Conservation (phyloP, 2,888 invertebrate genomes). For the Odontocolon sp. region DNA sequence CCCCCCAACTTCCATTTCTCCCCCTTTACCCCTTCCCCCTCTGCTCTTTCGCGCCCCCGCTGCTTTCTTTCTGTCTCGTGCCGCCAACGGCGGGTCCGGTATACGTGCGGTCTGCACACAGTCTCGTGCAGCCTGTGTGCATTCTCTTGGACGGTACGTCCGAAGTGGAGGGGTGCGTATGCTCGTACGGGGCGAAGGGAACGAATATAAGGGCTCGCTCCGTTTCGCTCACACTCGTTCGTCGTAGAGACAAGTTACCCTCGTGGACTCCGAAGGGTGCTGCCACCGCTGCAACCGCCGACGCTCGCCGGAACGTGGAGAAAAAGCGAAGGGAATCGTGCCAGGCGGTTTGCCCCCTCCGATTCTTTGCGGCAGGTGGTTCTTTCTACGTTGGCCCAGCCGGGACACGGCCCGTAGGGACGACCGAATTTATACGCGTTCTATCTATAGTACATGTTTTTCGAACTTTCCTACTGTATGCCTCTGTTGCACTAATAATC, state of each 20-base stretch:
- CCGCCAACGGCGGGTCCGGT: slow-evolving; percentile 37
- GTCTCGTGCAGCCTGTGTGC: slow-evolving; percentile 28
- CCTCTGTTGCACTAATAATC: neutral
- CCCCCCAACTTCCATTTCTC: neutral
- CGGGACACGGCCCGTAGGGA: slow-evolving; percentile 72
- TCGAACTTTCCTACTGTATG: neutral
- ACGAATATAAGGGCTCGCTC: slow-evolving; percentile 26
- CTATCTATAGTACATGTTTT: neutral
- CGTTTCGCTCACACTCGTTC: too few relatives aligned
- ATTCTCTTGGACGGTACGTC: slow-evolving; percentile 36
- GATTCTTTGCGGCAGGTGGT: slow-evolving; percentile 78
- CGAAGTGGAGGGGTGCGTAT: neutral
- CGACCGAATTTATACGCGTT: slow-evolving; percentile 63
- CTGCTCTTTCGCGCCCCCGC: slow-evolving; percentile 47
- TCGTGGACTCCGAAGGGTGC: slow-evolving; percentile 46
- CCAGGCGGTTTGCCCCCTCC: slow-evolving; percentile 70
- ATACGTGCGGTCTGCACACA: slow-evolving; percentile 10
- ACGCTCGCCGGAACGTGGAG: slow-evolving; percentile 34
- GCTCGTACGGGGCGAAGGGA: neutral
- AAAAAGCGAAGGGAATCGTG: slow-evolving; percentile 22
- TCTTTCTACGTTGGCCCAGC: slow-evolving; percentile 74
- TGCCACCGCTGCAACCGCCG: slow-evolving; percentile 46
- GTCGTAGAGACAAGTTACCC: neutral
- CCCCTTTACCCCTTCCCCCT: slow-evolving; percentile 24
- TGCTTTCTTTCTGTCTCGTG: slow-evolving; percentile 28